Evolutionary conservation across 2,888 invertebrate genomes (phyloP), one percentile per base, ranked within the genome.

Genomic region (Pristionchus exspectatus): DNA sequence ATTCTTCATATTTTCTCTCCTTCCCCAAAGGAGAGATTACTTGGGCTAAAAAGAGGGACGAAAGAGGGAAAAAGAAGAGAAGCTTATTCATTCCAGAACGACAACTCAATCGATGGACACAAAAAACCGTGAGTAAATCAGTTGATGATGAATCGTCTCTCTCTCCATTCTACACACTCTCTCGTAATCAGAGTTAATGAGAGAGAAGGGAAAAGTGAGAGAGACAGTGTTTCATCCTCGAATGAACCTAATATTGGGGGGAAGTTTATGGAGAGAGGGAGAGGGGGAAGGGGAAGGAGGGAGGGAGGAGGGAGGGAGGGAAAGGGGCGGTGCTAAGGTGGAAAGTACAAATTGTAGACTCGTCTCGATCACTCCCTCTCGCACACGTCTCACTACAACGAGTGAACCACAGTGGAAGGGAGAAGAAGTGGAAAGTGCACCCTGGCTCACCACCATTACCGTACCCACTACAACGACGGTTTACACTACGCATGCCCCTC

Each of bases 1-100:
- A 69, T 69, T 69, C 69, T 69, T 69, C 69, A 69, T 69, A 69
- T 69, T 69, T 69, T 30, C 69, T n/a, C 69, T 27, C 30, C 69
- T 69, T 69, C 69, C 69, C 69, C 30, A 38, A 38, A 24, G 77
- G 44, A 38, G 77, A 77, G 77, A 77, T 77, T 77, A 77, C 77
- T 38, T 10, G 77, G 44, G 44, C 2, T 33, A 44, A 38, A 44
- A 77, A 44, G 77, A 44, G 16, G 77, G 44, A 50, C 44, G 44
- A 50, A 50, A 50, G 44, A 50, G 44, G 44, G 44, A 27, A 69
- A n/a, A 30, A 69, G 69, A 69, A 27, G 69, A 30, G n/a, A n/a
- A 69, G 69, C 69, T 69, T 69, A 69, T 69, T 69, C 69, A 69
- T 69, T 69, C n/a, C 69, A 69, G 69, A 69, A 69, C 69, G 69